Base-by-base conservation (phyloP, 1,140 invertebrate genomes). In the Drosophila azteca region DNA sequence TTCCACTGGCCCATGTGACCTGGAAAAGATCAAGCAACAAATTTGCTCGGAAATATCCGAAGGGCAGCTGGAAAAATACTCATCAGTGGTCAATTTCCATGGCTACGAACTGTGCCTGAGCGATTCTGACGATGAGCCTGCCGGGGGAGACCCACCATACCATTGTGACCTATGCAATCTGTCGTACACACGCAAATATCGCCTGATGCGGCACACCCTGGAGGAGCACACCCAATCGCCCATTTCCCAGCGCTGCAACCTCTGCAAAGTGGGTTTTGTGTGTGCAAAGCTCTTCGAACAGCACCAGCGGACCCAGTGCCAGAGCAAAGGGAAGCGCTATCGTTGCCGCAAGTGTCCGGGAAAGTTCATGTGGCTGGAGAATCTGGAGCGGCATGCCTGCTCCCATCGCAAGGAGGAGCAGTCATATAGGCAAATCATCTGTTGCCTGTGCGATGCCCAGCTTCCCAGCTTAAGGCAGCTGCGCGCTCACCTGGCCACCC, bases 321-420 rank as follows among this genome's bases (percentile, higher is more conserved):
- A 69, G 2, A 84, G 72, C 43, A 58, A 55, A 17, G 31, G 72
- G 0, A 90, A 74, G 49, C 63, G 77, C 6, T 66, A 77, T 39
- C 60, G 52, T 6, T 91, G 90, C 58, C 41, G 63, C 2, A 67
- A 63, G 3, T 91, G 90, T 54, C 90, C 90, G 0, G 90, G 83
- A 0, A 90, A 81, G 62, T 91, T 91, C 52, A 75, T 90, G 15
- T 91, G 90, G 90, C 20, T 49, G 20, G 76, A 91, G 45, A 91
- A 90, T 52, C 63, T 90, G 0, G 57, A 77, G 6, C 52, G 61
- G 4, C 90, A 91, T 35, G 68, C 61, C 0, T 91, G 90, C 58
- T 43, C 62, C 5, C 35, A 84, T 41, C 44, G 11, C 7, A 35
- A 13, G 11, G 41, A 55, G 11, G 48, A 26, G 6, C 13, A 46